phyloP scores from a whole-genome alignment of 2,113 vertebrate species.

The Acanthochromis polyacanthus region DNA sequence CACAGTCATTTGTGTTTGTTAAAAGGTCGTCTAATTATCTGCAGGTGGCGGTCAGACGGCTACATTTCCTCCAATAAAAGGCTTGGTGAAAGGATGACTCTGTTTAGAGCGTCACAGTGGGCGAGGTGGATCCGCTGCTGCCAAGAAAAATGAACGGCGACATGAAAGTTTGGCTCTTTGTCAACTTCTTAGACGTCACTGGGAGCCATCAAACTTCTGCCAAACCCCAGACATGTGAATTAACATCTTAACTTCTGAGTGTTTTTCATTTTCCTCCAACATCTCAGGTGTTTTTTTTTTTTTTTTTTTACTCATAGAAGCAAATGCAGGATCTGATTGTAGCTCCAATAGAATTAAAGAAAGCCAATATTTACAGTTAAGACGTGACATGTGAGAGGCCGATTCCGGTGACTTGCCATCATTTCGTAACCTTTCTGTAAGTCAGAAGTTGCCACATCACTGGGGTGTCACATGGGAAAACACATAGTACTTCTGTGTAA shows the following conservation, averaged over 20 bases:
- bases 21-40: neutral
- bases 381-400: neutral
- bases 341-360: neutral
- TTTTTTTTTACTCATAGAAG: no score
- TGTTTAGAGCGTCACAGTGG: neutral
- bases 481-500: conserved; percentile 5
- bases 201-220: no score
- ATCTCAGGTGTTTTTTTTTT: no score
- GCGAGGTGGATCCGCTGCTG: neutral
- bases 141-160: neutral
- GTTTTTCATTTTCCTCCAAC: no score
- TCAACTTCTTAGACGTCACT: no score
- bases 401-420: neutral
- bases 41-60: neutral
- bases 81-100: neutral
- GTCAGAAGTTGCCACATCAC: conserved; percentile 19
- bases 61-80: no score
- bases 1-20: neutral
- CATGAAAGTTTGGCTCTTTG: no score
- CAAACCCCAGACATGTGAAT: no score
- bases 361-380: neutral
- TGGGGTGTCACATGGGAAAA: conserved; percentile 20
- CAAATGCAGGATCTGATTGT: no score
- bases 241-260: no score
- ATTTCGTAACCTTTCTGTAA: conserved; percentile 29